A percentile compares a stretch with the other conserved stretches of the same genome.
Evolutionary conservation across 2,797 vertebrate genomes (phyloP).

Genomic region (Megalops cyprinoides): DNA sequence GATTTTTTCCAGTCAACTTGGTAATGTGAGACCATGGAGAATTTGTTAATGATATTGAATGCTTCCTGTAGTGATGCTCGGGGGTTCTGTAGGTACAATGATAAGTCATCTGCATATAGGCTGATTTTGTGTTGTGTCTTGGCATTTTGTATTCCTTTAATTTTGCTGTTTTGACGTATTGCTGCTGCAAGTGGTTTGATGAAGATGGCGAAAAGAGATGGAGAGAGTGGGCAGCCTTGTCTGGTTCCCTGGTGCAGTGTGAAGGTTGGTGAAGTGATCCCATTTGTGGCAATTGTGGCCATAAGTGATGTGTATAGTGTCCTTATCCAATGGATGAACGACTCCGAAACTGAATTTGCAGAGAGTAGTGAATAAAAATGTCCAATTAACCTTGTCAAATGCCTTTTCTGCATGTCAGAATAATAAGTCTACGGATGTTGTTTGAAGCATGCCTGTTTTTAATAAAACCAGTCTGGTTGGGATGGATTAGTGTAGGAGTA

Average conservation of each 20-base stretch:
- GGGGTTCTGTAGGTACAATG: conserved; percentile 2
- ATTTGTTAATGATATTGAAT: background rate
- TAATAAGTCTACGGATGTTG: background rate
- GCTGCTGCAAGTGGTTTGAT: too few species aligned
- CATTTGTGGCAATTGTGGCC: conserved; percentile 1
- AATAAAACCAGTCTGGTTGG: conserved; percentile 30
- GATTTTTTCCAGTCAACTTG: conserved; percentile 11
- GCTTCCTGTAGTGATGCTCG: background rate
- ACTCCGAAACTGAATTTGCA: conserved; percentile 10
- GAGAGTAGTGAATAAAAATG: too few species aligned
- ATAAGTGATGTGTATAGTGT: conserved; percentile 5
- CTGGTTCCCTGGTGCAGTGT: background rate
- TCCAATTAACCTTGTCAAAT: too few species aligned
- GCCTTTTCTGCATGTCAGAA: background rate
- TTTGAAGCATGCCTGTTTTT: too few species aligned
- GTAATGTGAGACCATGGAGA: conserved; percentile 12
- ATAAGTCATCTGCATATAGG: conserved; percentile 24
- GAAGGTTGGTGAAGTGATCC: conserved; percentile 17
- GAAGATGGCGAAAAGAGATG: too few species aligned
- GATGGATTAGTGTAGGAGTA: background rate
- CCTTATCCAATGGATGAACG: conserved; percentile 18
- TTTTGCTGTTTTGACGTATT: too few species aligned
- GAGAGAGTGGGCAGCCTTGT: conserved; percentile 12
- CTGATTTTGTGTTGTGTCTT: conserved; percentile 1
- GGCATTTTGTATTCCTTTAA: too few species aligned